Conservation (phyloP, 2,113 vertebrate genomes). For the Microcebus jonahi region DNA sequence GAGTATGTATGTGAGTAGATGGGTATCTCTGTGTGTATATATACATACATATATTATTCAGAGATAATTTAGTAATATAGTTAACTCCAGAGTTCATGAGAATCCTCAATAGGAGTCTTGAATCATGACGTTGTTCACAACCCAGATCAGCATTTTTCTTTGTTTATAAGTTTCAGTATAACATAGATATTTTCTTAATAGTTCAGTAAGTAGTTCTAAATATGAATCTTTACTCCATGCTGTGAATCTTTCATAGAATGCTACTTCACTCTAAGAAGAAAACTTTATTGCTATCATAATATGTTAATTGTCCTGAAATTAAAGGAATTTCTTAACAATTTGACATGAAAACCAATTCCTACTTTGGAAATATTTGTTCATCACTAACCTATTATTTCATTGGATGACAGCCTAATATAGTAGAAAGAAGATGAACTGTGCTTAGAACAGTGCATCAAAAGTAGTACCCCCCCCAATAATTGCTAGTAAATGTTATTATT, state of each 20-base stretch:
- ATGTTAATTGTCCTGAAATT: neutral
- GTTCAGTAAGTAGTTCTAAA: conserved; percentile 15
- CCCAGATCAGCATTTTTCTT: neutral
- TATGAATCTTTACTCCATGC: neutral
- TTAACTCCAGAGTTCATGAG: neutral
- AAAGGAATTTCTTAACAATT: neutral
- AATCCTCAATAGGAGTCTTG: neutral
- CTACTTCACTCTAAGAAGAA: neutral
- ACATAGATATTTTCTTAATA: neutral
- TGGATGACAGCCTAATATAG: neutral
- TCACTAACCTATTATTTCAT: neutral
- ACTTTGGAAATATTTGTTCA: conserved; percentile 11
- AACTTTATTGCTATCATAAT: neutral
- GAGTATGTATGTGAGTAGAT: neutral
- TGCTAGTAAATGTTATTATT: neutral
- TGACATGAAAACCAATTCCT: neutral
- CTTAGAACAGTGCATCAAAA: neutral
- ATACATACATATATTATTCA: neutral
- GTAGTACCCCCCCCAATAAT: neutral
- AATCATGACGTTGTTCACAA: neutral
- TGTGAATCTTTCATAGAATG: neutral
- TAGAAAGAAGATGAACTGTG: neutral
- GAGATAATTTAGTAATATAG: neutral
- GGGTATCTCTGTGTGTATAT: neutral
- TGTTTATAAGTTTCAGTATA: neutral